Evolutionary conservation across 2,113 vertebrate genomes (phyloP), one percentile per base, ranked within the genome.

Genomic region (Sardina pilchardus): DNA sequence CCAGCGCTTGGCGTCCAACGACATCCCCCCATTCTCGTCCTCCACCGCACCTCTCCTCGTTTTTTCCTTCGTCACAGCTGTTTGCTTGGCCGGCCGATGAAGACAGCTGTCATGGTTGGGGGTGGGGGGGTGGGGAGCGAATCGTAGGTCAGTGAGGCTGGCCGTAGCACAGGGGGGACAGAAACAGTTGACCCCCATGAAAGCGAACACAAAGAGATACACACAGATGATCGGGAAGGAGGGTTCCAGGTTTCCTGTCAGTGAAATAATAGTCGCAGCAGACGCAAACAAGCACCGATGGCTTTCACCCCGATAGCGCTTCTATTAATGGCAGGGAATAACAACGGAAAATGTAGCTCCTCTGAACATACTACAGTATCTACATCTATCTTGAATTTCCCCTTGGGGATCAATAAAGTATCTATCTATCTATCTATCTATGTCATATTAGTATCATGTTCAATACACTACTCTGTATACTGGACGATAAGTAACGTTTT

Each of bases 1-100:
- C 87, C 83, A 21, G 56, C 56, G n/a, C 21, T 1, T 7, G 75
- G 90, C 91, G 86, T 90, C 86, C 90, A 87, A 87, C 85, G 43
- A 53, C 63, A 59, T 21, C 42, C 43, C 88, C 82, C 17, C 81
- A 90, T 85, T 91, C 88, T 90, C 90, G 89, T 85, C 84, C 21
- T 71, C 34, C 44, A 2, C n/a, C 1, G 6, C 75, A n/a, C 83
- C 50, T 81, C 36, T 42, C 59, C 71, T 44, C 16, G 30, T 71
- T n/a, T 78, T 47, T 44, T 53, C 39, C 24, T 42, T 86, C 86
- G 87, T 48, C 82, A 42, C 86, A 90, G 87, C 85, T 88, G 88
- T 82, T 81, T 82, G 53, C 30, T 10, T 39, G 9, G 63, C 6
- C 6, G 9, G 34, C 71, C 36, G 30, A 78, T 78, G 71, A 78